Base-by-base conservation (phyloP, 2,113 vertebrate genomes). In the Bos taurus region DNA sequence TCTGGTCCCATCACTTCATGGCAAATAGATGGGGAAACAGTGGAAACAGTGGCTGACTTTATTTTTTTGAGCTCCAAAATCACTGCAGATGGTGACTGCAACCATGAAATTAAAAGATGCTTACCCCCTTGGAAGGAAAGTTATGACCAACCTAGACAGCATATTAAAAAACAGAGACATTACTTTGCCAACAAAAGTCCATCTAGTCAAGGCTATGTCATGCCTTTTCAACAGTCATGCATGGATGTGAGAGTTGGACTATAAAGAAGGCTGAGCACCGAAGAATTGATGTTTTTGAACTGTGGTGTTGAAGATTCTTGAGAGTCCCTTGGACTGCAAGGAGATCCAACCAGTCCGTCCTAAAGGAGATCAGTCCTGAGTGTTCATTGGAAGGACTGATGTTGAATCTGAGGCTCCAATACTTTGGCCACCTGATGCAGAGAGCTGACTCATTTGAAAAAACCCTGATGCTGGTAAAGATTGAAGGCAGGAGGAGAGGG, bases 231-330 rank as follows among this genome's bases (percentile, higher is more conserved):
- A 16, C n/a, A 9, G 62, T 64, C 62, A 64, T 67, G 33, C 8
- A 67, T 67, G 62, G 33, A n/a, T 19, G 12, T 67, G 33, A 67
- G 7, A 67, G 33, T 67, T n/a, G 33, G 7, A 67, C 33, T n/a
- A 2, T n/a, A 19, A n/a, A 67, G 16, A 67, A n/a, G 7, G 62
- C 62, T 67, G 33, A 67, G 33, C 3, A 0, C 7, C 0, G 0
- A 67, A 67, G 62, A 67, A 67, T n/a, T 67, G 33, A 67, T 67
- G 33, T 4, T 67, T 64, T 67, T 67, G 33, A 67, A 67, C 0
- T 67, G 33, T 67, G 64, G 16, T n/a, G 0, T 64, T 64, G 30
- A 64, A 64, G 62, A 17, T 16, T 64, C 62, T n/a, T 17, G 33
- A 64, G 62, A 64, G 16, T n/a, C 16, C 16, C 33, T 64, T 64